These are phyloP conservation scores for Sipunculus nudus DNA, from an alignment of 2,888 invertebrate species.

Conservation along the genomic window DNA sequence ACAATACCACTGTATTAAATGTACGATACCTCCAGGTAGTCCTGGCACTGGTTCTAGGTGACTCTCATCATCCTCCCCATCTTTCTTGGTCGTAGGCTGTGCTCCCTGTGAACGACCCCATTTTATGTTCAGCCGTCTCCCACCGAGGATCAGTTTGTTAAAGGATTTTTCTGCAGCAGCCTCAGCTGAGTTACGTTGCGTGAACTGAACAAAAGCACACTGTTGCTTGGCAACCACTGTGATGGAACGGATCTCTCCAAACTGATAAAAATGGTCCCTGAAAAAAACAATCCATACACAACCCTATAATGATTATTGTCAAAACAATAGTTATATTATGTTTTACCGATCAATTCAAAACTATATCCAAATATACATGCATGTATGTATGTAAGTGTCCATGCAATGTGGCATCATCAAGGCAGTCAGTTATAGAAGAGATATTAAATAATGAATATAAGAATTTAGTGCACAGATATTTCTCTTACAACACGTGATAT, in stretches of 20 bases:
- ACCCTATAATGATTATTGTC: no score
- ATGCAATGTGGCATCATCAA: no score
- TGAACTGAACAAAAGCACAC: conserved; percentile 97
- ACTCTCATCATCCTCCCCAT: conserved; percentile 45
- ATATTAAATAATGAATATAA: no score
- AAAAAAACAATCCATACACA: conserved; percentile 26
- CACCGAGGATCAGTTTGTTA: conserved; percentile 85
- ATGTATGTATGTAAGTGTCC: no score
- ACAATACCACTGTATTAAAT: no score
- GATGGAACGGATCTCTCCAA: conserved; percentile 94
- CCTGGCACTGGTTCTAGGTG: conserved; percentile 80
- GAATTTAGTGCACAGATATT: no score
- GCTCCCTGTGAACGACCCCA: conserved; percentile 96
- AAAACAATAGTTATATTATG: no score
- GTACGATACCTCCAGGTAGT: conserved; percentile 74
- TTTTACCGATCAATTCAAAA: no score
- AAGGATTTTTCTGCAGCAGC: conserved; percentile 81
- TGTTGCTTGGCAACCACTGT: conserved; percentile 88
- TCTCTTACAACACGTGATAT: no score
- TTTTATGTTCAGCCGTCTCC: conserved; percentile 89
- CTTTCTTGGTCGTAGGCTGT: conserved; percentile 46
- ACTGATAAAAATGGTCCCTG: conserved; percentile 97
- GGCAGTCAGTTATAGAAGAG: no score
- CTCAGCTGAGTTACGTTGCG: conserved; percentile 88
- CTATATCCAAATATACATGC: no score